Conservation (phyloP, 2,113 vertebrate species). For the Epinephelus lanceolatus region DNA sequence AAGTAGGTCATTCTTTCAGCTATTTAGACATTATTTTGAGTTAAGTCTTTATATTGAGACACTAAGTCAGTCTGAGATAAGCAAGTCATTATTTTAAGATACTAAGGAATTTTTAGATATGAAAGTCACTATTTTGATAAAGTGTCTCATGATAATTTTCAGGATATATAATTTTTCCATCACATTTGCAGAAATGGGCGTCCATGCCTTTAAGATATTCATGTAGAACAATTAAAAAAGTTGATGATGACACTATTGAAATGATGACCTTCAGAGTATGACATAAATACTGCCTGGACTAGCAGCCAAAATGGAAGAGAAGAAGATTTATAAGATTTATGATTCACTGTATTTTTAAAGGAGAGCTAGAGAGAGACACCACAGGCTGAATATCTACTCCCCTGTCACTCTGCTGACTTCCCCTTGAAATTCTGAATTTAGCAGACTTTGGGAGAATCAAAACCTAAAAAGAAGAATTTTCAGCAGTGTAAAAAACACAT, state of each 20-base stretch:
- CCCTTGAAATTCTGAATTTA: constrained; percentile 34
- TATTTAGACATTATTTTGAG: too few species aligned
- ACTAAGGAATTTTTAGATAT: too few species aligned
- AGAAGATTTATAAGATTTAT: constrained; percentile 1
- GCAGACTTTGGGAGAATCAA: constrained; percentile 15
- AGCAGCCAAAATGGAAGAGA: background rate
- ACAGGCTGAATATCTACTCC: constrained; percentile 20
- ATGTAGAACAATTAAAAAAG: background rate
- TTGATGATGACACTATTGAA: background rate
- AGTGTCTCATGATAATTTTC: too few species aligned
- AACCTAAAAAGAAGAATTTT: background rate
- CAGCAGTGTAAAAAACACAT: constrained; percentile 1
- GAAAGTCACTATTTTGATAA: too few species aligned
- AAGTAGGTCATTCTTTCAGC: too few species aligned
- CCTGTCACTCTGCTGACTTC: constrained; percentile 10
- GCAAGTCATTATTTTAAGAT: too few species aligned
- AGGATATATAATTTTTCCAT: too few species aligned
- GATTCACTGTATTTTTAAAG: constrained; percentile 27
- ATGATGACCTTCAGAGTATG: background rate
- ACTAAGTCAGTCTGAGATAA: too few species aligned
- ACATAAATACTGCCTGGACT: background rate
- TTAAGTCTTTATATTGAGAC: too few species aligned
- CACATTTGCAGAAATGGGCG: too few species aligned
- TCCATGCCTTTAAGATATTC: background rate
- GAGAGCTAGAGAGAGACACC: background rate